A percentile compares a stretch with the other conserved stretches of the same genome.
Evolutionary conservation across 2,797 vertebrate genomes (phyloP).

Genomic region (Betta splendens): DNA sequence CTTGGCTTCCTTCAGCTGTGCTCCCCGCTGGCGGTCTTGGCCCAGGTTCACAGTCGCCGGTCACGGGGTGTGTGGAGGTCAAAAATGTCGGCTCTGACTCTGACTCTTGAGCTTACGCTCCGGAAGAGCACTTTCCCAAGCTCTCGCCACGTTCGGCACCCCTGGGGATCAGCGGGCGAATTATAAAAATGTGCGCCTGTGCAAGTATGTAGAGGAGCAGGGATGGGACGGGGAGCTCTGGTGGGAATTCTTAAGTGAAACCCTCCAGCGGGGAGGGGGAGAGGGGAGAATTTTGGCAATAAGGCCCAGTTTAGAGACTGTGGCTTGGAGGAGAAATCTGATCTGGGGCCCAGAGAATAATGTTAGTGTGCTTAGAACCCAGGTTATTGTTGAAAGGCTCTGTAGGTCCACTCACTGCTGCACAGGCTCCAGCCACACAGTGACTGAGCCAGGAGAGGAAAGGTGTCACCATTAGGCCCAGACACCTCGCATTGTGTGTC

Average conservation of each 20-base stretch:
- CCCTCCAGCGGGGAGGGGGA: slow-evolving; percentile 57
- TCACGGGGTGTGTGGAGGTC: slow-evolving; percentile 71
- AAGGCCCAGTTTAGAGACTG: slow-evolving; percentile 48
- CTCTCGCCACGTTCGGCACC: slow-evolving; percentile 76
- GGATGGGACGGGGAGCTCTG: slow-evolving; percentile 63
- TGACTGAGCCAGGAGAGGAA: slow-evolving; percentile 27
- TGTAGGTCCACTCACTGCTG: slow-evolving; percentile 32
- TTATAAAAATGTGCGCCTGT: slow-evolving; percentile 77
- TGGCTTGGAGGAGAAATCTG: slow-evolving; percentile 62
- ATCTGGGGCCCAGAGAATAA: slow-evolving; percentile 63
- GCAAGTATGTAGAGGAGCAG: slow-evolving; percentile 55
- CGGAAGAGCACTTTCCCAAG: slow-evolving; percentile 86
- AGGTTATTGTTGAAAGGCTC: slow-evolving; percentile 58
- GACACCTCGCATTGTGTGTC: slow-evolving; percentile 41
- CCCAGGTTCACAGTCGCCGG: slow-evolving; percentile 47
- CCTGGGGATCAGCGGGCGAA: slow-evolving; percentile 68
- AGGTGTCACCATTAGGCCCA: slow-evolving; percentile 45
- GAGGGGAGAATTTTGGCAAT: slow-evolving; percentile 53
- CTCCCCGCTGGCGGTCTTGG: slow-evolving; percentile 43
- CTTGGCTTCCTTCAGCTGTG: slow-evolving; percentile 17
- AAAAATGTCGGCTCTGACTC: slow-evolving; percentile 37
- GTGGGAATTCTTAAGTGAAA: slow-evolving; percentile 74
- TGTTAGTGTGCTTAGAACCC: slow-evolving; percentile 51
- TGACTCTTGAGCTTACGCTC: slow-evolving; percentile 74
- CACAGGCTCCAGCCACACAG: too few relatives aligned